phyloP scores from a whole-genome alignment of 2,113 vertebrate species.

The Fukomys damarensis region DNA sequence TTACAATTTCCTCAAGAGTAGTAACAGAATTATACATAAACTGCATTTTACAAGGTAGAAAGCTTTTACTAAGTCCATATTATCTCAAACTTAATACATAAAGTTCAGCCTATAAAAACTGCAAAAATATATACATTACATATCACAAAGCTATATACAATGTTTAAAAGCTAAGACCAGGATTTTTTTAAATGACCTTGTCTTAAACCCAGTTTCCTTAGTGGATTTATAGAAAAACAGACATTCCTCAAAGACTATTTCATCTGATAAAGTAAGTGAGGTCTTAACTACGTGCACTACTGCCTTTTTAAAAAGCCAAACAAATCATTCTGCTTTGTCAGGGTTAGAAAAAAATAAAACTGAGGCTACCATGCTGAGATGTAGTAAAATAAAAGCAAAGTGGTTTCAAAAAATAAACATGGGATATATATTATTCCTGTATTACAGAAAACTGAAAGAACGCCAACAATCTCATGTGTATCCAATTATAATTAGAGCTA shows the following conservation, averaged over 20 bases:
- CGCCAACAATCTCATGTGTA: constrained; percentile 51
- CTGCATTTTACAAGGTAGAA: neutral
- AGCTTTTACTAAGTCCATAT: neutral
- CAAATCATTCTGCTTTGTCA: constrained; percentile 74
- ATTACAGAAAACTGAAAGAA: constrained; percentile 33
- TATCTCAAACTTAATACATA: constrained; percentile 20
- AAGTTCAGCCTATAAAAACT: constrained; percentile 39
- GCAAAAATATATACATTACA: constrained; percentile 13
- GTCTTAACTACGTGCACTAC: constrained; percentile 59
- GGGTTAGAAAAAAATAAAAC: constrained; percentile 69
- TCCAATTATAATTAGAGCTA: constrained; percentile 69
- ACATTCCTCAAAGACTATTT: constrained; percentile 68
- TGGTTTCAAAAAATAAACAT: constrained; percentile 50
- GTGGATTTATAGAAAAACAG: constrained; percentile 56
- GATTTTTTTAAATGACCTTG: constrained; percentile 10
- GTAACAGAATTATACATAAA: neutral
- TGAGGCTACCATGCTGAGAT: constrained; percentile 54
- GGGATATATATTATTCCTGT: constrained; percentile 30
- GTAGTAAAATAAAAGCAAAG: constrained; percentile 59
- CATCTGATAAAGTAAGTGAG: constrained; percentile 74
- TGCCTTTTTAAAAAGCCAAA: constrained; percentile 74
- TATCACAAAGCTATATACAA: neutral
- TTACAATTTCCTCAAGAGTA: neutral
- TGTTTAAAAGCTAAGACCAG: constrained; percentile 59
- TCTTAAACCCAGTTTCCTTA: constrained; percentile 59